Base-by-base conservation (phyloP, 92 coral and sea anemone species). In the Desmophyllum pertusum region DNA sequence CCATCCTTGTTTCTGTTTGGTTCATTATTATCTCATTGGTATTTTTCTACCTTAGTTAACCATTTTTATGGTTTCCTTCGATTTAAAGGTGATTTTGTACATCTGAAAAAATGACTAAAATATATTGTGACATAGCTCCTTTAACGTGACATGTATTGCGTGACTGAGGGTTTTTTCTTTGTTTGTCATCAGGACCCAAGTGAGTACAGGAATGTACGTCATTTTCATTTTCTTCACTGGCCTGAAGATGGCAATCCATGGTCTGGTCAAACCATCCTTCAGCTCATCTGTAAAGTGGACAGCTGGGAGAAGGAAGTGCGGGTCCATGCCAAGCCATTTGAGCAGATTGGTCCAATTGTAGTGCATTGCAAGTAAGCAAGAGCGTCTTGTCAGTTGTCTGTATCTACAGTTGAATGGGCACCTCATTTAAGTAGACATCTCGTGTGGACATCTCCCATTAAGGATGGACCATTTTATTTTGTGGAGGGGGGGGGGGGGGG, bases 211-310 rank as follows among this genome's bases (percentile, higher is more conserved):
- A 85, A 88, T 17, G 65, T 96, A 39, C 95, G 89, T 5, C 99
- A 96, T 59, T 96, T 94, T 75, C 99, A 96, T 77, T 96, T 90
- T 64, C 85, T 95, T 40, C 95, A 91, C 78, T 96, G 99, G 99
- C 89, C 96, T n/a, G 85, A 86, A 14, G 87, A 88, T 27, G 93
- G 87, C 6, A 85, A 83, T 33, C 99, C 99, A 0, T 92, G 98
- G 98, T 94, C 98, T 0, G 98, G 95, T 17, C 98, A 94, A 73
- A 92, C 93, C 6, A 78, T 94, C 29, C 90, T 94, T 4, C 98
- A 94, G 76, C 95, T 94, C 21, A 85, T 94, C 48, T 84, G 90
- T 68, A 94, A 92, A 79, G 91, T 88, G 37, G 97, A 91, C 55
- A 94, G 88, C 83, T 93, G 97, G 97, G 93, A 93, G 84, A 76